Percentiles rank a stretch among this genome's conserved stretches.
phyloP scores from a whole-genome alignment of 2,888 invertebrate genomes.

The Stenoptilia bipunctidactyla region DNA sequence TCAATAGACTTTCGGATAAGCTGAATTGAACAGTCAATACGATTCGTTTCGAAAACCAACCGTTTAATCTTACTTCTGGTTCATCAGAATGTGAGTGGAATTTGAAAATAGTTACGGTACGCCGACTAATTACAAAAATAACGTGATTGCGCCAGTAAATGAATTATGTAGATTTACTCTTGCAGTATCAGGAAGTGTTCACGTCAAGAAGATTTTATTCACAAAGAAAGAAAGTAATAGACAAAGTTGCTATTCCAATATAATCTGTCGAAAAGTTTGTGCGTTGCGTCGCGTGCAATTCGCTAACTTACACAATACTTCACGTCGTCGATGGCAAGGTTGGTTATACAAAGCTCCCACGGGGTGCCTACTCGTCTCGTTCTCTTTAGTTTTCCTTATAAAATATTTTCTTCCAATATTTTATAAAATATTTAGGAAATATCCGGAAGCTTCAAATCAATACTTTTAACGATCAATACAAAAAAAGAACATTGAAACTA shows the following conservation, averaged over 20 bases:
- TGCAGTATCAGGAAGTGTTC: background rate
- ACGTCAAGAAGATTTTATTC: background rate
- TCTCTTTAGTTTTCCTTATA: conserved; percentile 26
- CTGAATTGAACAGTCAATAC: conserved; percentile 53
- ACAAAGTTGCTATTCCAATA: conserved; percentile 29
- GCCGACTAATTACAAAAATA: conserved; percentile 23
- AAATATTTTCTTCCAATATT: no score
- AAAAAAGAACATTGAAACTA: conserved; percentile 41
- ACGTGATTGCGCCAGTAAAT: conserved; percentile 26
- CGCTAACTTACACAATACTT: conserved; percentile 32
- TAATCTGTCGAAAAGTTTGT: conserved; percentile 31
- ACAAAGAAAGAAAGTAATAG: background rate
- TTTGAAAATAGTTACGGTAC: conserved; percentile 27
- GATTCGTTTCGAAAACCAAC: conserved; percentile 44
- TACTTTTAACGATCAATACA: conserved; percentile 34
- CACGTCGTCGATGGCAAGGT: conserved; percentile 22
- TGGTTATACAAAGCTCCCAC: conserved; percentile 21
- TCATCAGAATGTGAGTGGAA: conserved; percentile 37
- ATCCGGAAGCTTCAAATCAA: conserved; percentile 42
- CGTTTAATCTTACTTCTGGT: conserved; percentile 45
- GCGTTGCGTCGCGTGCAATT: conserved; percentile 14
- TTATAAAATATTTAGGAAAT: conserved; percentile 21
- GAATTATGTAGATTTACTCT: no score
- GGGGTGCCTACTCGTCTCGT: conserved; percentile 27
- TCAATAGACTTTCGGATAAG: conserved; percentile 54